Evolutionary conservation across 2,888 invertebrate genomes (phyloP).

Genomic region (Brachypalpus laphriformis): DNA sequence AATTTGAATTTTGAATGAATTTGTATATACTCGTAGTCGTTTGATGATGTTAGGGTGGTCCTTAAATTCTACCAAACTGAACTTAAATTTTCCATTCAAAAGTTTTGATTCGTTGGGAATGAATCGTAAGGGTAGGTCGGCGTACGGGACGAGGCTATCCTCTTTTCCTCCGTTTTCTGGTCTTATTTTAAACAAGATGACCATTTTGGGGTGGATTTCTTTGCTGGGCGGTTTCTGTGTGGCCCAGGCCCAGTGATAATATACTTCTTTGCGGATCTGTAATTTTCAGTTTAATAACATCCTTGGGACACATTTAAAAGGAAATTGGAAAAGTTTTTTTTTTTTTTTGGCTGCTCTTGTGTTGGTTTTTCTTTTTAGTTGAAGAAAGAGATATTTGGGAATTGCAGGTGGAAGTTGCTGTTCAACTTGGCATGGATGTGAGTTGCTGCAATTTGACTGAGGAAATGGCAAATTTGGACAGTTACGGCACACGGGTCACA

Average conservation of each 20-base stretch:
- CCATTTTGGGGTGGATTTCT: constrained; percentile 35
- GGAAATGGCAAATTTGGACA: constrained; percentile 60
- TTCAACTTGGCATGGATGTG: constrained; percentile 15
- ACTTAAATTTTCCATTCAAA: constrained; percentile 60
- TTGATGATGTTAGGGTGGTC: constrained; percentile 23
- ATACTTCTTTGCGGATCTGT: constrained; percentile 70
- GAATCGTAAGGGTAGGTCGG: constrained; percentile 35
- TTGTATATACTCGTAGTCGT: not conserved
- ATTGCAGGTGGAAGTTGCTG: constrained; percentile 55
- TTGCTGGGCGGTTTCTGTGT: constrained; percentile 36
- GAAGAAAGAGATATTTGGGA: constrained; percentile 34
- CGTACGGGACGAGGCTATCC: not conserved
- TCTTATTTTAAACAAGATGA: constrained; percentile 55
- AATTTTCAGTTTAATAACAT: constrained; percentile 74
- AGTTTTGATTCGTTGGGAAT: constrained; percentile 70
- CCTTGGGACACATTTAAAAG: constrained; percentile 74
- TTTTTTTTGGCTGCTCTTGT: constrained; percentile 7
- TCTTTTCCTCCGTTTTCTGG: constrained; percentile 18
- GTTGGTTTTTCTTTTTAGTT: constrained; percentile 12
- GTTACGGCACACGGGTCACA: constrained; percentile 60
- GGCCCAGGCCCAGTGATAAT: constrained; percentile 59
- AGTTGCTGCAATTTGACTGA: constrained; percentile 56
- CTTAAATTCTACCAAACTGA: constrained; percentile 29
- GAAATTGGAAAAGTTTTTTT: constrained; percentile 73
- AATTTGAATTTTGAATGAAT: constrained; percentile 43